Percentiles rank a stretch among this genome's conserved stretches.
Conservation (phyloP, 2,888 invertebrate genomes). For the Miltochrista miniata region DNA sequence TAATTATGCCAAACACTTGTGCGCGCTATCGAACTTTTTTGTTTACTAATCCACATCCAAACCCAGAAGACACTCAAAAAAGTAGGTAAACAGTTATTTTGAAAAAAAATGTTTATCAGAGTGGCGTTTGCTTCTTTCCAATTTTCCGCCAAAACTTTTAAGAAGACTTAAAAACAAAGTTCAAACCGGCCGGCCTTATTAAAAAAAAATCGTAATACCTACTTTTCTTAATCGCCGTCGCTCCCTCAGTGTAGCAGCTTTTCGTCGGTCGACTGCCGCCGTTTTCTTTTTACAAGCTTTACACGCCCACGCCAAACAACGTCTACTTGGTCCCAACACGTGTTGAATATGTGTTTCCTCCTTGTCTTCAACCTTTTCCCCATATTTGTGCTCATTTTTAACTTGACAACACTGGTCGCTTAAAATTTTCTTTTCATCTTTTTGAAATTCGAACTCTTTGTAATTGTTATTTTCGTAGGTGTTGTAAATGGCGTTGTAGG, state of each 20-base stretch:
- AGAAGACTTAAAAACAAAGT: too few species aligned
- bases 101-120: too few species aligned
- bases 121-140: too few species aligned
- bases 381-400: constrained; percentile 60
- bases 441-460: constrained; percentile 47
- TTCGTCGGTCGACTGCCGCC: constrained; percentile 96
- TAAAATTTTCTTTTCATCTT: constrained; percentile 49
- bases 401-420: constrained; percentile 59
- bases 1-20: too few species aligned
- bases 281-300: constrained; percentile 98
- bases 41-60: too few species aligned
- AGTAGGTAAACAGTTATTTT: too few species aligned
- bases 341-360: constrained; percentile 75
- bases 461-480: constrained; percentile 55
- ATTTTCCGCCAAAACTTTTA: too few species aligned
- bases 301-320: constrained; percentile 98
- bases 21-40: too few species aligned
- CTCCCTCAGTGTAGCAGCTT: constrained; percentile 98
- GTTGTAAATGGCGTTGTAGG: constrained; percentile 60
- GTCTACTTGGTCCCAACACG: constrained; percentile 84
- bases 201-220: constrained; percentile 30
- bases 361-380: constrained; percentile 43
- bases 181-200: too few species aligned
- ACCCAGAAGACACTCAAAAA: too few species aligned
- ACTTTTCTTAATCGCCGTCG: constrained; percentile 96